A percentile compares a stretch with the other conserved stretches of the same genome.
Evolutionary conservation across 1,140 invertebrate species (phyloP).

Genomic region (Drosophila obscura): DNA sequence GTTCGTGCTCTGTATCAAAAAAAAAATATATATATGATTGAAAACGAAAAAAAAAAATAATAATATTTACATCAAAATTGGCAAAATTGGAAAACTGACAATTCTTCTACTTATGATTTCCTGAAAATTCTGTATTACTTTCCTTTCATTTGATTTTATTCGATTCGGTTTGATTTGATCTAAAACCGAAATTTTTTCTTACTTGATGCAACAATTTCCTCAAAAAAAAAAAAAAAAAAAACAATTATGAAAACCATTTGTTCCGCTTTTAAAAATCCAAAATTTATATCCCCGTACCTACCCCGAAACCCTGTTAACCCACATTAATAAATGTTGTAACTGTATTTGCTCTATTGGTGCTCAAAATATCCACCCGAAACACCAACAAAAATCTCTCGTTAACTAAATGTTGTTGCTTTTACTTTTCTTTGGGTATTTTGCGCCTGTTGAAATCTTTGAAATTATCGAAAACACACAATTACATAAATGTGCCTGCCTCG

Average conservation of each 20-base stretch:
- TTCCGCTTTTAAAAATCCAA: constrained; percentile 43
- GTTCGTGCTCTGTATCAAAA: constrained; percentile 81
- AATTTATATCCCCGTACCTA: constrained; percentile 50
- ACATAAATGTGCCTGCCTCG: constrained; percentile 78
- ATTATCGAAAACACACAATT: constrained; percentile 47
- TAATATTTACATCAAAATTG: constrained; percentile 74
- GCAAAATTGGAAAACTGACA: constrained; percentile 81
- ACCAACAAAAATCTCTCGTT: constrained; percentile 63
- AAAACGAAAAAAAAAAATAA: constrained; percentile 50
- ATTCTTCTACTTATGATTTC: constrained; percentile 56
- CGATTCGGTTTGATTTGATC: constrained; percentile 33
- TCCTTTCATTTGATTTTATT: constrained; percentile 46
- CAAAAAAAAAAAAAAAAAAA: constrained; percentile 26
- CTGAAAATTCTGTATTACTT: constrained; percentile 40
- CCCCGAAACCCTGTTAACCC: constrained; percentile 36
- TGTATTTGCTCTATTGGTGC: constrained; percentile 79
- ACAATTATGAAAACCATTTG: constrained; percentile 37
- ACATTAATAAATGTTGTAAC: constrained; percentile 79
- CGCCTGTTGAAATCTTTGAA: constrained; percentile 70
- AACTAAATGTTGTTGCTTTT: constrained; percentile 81
- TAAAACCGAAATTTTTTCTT: constrained; percentile 34
- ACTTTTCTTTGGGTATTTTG: constrained; percentile 70
- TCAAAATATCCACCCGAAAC: constrained; percentile 61
- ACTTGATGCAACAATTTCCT: constrained; percentile 54
- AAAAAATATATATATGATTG: constrained; percentile 63